Base-by-base conservation (phyloP, 2,113 vertebrate species). In the Plestiodon gilberti region DNA sequence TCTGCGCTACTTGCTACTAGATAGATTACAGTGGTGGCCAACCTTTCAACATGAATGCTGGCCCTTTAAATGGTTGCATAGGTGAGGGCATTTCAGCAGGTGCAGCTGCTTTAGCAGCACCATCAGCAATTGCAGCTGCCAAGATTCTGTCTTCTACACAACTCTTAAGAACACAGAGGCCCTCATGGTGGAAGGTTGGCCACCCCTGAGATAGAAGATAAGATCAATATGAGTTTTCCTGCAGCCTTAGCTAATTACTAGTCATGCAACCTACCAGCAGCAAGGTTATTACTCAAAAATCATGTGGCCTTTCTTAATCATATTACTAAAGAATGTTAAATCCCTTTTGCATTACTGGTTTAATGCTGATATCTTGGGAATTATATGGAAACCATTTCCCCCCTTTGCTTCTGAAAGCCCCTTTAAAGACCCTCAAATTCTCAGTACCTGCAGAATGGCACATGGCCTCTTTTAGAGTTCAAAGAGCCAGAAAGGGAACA, bases 301-400 rank as follows among this genome's bases (percentile, higher is more conserved):
- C 52, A 30, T 78, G 25, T 4, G 23, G 35, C 11, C 28, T 75
- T 81, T 20, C 61, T 69, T 70, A 76, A 67, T 76, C 78, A 78
- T 52, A 71, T 78, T 83, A 35, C 82, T 64, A 59, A 87, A 85
- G 82, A 76, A 84, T 65, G 77, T 61, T 85, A 81, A 81, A 33
- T 33, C 33, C 65, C 10, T 20, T 10, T 3, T 38, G 18, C 62
- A 59, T 55, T 71, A 35, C 20, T 1, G 4, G 33, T 0, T 0
- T 10, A 62, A 43, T 35, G 70, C 71, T 18, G 62, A 40, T 2
- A 0, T 13, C 0, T 0, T 79, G 77, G 13, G 87, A 83, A 6
- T 61, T 55, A 11, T 40, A 70, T 18, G 22, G 20, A 22, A 22
- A 15, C 13, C 20, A 8, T 35, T 20, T 20, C 64, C n/a, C n/a